Percentiles rank a stretch among this genome's conserved stretches.
Evolutionary conservation across 2,888 invertebrate genomes (phyloP).

Genomic region (Amphipoea lucens): DNA sequence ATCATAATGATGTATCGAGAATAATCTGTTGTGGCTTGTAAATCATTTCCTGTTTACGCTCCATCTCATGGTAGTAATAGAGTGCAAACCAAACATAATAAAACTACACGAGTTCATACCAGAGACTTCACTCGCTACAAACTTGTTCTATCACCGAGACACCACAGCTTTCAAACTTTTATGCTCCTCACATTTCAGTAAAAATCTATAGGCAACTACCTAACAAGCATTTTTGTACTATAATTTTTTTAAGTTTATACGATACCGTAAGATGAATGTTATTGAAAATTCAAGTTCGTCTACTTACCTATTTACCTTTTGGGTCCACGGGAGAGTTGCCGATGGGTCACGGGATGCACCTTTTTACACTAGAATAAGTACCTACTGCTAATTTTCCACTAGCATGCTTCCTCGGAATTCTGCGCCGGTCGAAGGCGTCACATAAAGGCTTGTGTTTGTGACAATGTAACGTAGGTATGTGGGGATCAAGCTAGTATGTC

Average conservation of each 20-base stretch:
- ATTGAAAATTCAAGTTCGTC: constrained; percentile 24
- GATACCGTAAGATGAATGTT: constrained; percentile 2
- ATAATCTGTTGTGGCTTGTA: constrained; percentile 37
- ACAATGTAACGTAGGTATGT: constrained; percentile 25
- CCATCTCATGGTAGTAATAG: neutral
- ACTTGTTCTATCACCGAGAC: constrained; percentile 36
- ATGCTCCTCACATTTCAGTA: constrained; percentile 11
- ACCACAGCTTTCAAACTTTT: constrained; percentile 30
- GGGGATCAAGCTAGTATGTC: constrained; percentile 26
- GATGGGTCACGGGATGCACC: constrained; percentile 43
- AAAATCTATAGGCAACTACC: constrained; percentile 5
- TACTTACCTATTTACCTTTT: constrained; percentile 28
- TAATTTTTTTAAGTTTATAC: constrained; percentile 13
- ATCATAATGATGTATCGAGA: constrained; percentile 33
- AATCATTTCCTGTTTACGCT: constrained; percentile 29
- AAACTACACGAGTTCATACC: constrained; percentile 11
- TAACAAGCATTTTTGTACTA: constrained; percentile 34
- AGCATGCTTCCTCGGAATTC: constrained; percentile 48
- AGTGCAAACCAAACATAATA: constrained; percentile 10
- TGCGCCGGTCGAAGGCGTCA: constrained; percentile 43
- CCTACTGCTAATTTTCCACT: constrained; percentile 57
- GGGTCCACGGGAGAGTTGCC: constrained; percentile 8
- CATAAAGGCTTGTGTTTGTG: constrained; percentile 43
- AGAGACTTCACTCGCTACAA: constrained; percentile 16
- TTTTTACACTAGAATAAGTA: constrained; percentile 58